phyloP scores from a whole-genome alignment of 2,113 vertebrate species.

The Chaenogobius annularis region DNA sequence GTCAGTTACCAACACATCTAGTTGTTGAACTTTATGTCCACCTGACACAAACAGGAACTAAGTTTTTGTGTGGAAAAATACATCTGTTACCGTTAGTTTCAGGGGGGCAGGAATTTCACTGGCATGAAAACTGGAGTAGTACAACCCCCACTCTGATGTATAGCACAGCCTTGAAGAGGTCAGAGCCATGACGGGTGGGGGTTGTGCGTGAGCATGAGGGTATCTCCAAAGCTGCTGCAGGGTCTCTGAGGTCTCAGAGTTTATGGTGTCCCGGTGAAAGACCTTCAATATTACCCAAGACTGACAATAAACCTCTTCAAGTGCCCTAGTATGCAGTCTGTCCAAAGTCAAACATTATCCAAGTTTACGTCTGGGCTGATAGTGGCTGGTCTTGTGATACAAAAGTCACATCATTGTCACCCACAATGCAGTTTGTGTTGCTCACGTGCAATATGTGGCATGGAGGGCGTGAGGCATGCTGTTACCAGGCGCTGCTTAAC shows the following conservation, averaged over 20 bases:
- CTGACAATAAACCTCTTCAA: slow-evolving; percentile 32
- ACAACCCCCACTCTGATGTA: slow-evolving; percentile 27
- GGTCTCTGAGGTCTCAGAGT: slow-evolving; percentile 18
- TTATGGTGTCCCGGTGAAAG: slow-evolving; percentile 26
- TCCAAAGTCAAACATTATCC: slow-evolving; percentile 43
- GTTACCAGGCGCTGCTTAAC: slow-evolving; percentile 35
- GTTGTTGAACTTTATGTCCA: neutral
- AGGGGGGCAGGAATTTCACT: slow-evolving; percentile 28
- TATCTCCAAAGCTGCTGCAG: neutral
- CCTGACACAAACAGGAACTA: neutral
- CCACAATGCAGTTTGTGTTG: neutral
- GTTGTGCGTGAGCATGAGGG: slow-evolving; percentile 8
- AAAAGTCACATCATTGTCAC: slow-evolving; percentile 50
- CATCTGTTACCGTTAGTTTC: slow-evolving; percentile 11
- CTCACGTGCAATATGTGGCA: slow-evolving; percentile 53
- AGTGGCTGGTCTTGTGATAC: slow-evolving; percentile 11
- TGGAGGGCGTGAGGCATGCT: slow-evolving; percentile 64
- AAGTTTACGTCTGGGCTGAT: slow-evolving; percentile 16
- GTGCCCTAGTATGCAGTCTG: slow-evolving; percentile 16
- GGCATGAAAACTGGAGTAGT: slow-evolving; percentile 12
- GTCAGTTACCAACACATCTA: neutral
- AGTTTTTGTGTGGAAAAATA: slow-evolving; percentile 24
- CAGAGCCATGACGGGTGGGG: slow-evolving; percentile 30
- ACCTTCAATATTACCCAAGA: slow-evolving; percentile 43
- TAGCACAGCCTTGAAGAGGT: slow-evolving; percentile 17